phyloP scores from a whole-genome alignment of 2,113 vertebrate species.

The Dissostichus mawsoni region DNA sequence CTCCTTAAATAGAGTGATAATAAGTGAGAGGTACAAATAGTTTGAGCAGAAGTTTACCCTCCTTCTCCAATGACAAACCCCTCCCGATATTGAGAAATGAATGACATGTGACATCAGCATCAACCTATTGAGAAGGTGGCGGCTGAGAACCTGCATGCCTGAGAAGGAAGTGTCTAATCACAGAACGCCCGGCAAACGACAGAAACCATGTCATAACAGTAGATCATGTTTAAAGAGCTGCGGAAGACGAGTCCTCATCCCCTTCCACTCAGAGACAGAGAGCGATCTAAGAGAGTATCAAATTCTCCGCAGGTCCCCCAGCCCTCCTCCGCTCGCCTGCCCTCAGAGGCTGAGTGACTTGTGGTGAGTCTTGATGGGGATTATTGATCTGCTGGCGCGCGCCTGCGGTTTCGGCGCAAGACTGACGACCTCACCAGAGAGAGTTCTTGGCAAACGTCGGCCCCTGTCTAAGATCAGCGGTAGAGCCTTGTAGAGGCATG shows the following conservation, averaged over 20 bases:
- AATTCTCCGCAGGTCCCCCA: slow-evolving; percentile 59
- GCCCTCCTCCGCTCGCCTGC: slow-evolving; percentile 46
- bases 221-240: slow-evolving; percentile 69
- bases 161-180: slow-evolving; percentile 70
- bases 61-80: background rate
- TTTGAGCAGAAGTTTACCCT: background rate
- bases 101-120: slow-evolving; percentile 44
- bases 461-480: slow-evolving; percentile 54
- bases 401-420: slow-evolving; percentile 80
- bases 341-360: slow-evolving; percentile 78
- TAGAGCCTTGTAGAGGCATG: slow-evolving; percentile 16
- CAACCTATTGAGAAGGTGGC: slow-evolving; percentile 25
- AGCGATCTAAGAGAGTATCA: slow-evolving; percentile 69
- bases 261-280: slow-evolving; percentile 58
- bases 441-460: slow-evolving; percentile 60
- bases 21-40: background rate
- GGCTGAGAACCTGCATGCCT: slow-evolving; percentile 39
- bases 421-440: slow-evolving; percentile 83
- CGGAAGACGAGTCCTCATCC: slow-evolving; percentile 59
- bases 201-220: slow-evolving; percentile 61
- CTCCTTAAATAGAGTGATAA: background rate
- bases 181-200: slow-evolving; percentile 12
- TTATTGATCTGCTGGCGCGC: slow-evolving; percentile 82
- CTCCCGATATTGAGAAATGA: background rate
- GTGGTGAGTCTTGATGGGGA: slow-evolving; percentile 80